phyloP scores from a whole-genome alignment of 2,113 vertebrate species.

The Melanocharis versteri region DNA sequence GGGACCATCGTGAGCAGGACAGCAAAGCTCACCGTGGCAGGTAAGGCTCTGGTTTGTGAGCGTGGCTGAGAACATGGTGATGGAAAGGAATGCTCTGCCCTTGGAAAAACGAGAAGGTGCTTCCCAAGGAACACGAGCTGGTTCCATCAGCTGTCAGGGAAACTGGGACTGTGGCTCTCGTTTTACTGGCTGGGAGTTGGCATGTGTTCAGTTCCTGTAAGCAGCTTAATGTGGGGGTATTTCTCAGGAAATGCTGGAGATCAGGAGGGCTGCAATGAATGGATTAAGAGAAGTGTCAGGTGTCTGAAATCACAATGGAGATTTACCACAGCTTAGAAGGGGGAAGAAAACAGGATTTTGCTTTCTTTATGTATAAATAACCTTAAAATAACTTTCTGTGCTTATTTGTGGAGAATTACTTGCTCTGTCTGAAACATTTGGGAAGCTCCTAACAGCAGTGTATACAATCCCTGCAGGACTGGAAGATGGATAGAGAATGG shows the following conservation, averaged over 20 bases:
- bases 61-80: accelerated
- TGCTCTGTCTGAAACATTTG: background rate
- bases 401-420: background rate
- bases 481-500: too few species aligned
- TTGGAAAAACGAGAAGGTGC: accelerated
- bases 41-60: constrained; percentile 58
- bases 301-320: background rate
- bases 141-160: background rate
- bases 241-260: background rate
- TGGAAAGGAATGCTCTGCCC: accelerated
- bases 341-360: background rate
- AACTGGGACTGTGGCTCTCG: background rate
- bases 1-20: constrained; percentile 93
- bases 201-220: background rate
- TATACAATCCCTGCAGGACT: background rate
- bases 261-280: background rate
- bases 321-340: background rate
- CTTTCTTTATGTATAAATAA: background rate
- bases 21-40: constrained; percentile 87
- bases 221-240: background rate
- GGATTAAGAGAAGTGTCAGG: background rate
- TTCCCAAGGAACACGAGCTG: accelerated
- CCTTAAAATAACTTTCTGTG: background rate
- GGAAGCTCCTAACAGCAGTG: background rate
- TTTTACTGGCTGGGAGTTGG: background rate